Base-by-base conservation (phyloP, 2,797 vertebrate species). In the Chrysocyon brachyurus region DNA sequence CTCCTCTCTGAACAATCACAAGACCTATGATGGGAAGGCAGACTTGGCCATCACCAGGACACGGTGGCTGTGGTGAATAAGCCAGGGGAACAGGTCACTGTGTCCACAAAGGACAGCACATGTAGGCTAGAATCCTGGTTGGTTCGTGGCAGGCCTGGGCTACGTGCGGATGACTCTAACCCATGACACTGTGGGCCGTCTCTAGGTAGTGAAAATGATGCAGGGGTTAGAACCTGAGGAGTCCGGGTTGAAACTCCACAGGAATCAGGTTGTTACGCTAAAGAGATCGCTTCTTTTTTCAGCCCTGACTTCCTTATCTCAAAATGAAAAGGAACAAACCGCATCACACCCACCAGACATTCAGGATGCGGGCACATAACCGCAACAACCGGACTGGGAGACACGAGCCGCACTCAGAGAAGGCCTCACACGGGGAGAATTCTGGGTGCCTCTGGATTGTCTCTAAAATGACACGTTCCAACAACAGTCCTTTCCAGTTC, bases 121-220 rank as follows among this genome's bases (percentile, higher is more conserved):
- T 3, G 4, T 0, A n/a, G 22, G 40, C 78, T 56, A 70, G 33
- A 15, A 9, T 11, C 22, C n/a, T 0, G 3, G 79, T 11, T 24
- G 33, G 28, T 26, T 21, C 5, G 0, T 0, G 73, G 87, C 40
- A 21, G 52, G 54, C 57, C 78, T 64, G 15, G 17, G 61, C 36
- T 31, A 12, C 9, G 0, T 0, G 7, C 0, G 3, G 22, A 15
- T 1, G 28, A 11, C 22, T 40, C 72, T 17, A 63, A 40, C 3
- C 12, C 1, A 0, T 5, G 66, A 54, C 12, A 4, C 0, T 0
- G 2, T 14, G 61, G 26, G 5, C 2, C 1, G 68, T 5, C 12
- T 46, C 21, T 3, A 46, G 12, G 4, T 26, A 31, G 16, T 2
- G 8, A 22, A 63, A 24, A 17, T 0, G 0, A 56, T 46, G 28